Conservation (phyloP, 2,113 vertebrate genomes). For the Malurus elegans region DNA sequence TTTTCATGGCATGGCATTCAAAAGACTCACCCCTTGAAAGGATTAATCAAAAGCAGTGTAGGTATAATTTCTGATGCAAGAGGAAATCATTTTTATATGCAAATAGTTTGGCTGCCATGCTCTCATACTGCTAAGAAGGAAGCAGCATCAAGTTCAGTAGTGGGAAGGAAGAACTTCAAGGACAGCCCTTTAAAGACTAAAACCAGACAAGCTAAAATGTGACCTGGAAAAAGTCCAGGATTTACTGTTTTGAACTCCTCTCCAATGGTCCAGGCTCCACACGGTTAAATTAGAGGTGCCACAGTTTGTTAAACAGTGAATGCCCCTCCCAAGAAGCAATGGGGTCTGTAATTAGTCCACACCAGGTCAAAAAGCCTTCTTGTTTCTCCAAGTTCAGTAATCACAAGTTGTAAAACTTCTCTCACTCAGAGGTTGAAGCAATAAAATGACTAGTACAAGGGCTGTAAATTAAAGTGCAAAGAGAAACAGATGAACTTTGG, state of each 20-base stretch:
- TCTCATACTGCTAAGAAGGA: background rate
- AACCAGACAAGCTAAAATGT: background rate
- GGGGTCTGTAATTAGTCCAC: background rate
- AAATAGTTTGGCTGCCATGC: background rate
- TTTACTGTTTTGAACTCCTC: background rate
- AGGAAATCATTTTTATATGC: background rate
- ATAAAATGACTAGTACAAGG: conserved; percentile 35
- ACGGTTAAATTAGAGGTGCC: background rate
- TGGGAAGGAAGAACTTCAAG: background rate
- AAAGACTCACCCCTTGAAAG: background rate
- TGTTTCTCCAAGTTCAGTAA: background rate
- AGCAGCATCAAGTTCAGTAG: background rate
- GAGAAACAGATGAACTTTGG: conserved; percentile 30
- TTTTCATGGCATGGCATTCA: background rate
- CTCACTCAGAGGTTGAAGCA: background rate
- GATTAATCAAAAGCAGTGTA: background rate
- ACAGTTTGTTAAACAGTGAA: conserved; percentile 40
- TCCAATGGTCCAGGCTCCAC: background rate
- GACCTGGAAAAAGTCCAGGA: background rate
- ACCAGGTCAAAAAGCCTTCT: conserved; percentile 37
- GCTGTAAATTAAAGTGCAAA: conserved; percentile 56
- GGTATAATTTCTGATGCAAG: background rate
- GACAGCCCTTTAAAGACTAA: background rate
- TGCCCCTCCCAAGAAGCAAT: background rate
- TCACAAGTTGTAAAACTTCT: conserved; percentile 34